Evolutionary conservation across 2,113 vertebrate species (phyloP).

Genomic region (Alouatta palliata): DNA sequence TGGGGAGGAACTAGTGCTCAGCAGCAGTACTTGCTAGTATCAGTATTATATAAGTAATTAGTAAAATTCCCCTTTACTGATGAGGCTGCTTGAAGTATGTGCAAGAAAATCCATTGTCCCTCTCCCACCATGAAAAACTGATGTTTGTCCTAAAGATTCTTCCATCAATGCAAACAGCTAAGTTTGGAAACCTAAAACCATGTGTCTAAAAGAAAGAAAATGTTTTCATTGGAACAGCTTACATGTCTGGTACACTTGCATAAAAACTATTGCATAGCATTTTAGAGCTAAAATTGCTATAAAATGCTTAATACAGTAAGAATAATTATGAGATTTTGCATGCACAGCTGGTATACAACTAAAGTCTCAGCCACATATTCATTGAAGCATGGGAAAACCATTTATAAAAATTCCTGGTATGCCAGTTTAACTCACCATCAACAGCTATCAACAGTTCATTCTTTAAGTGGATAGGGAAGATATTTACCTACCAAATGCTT

Average conservation of each 20-base stretch:
- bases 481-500: constrained; percentile 58
- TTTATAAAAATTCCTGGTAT: constrained; percentile 77
- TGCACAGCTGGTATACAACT: constrained; percentile 79
- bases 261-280: constrained; percentile 80
- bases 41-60: constrained; percentile 64
- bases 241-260: constrained; percentile 79
- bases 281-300: constrained; percentile 80
- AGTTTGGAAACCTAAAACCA: constrained; percentile 79
- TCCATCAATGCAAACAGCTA: constrained; percentile 77
- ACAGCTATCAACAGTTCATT: constrained; percentile 52
- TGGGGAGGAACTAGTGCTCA: constrained; percentile 1
- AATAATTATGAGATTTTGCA: constrained; percentile 80
- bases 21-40: constrained; percentile 27
- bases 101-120: constrained; percentile 34
- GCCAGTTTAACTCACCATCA: constrained; percentile 73
- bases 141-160: constrained; percentile 70
- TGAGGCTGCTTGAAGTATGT: constrained; percentile 44
- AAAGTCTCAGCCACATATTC: constrained; percentile 73
- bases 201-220: constrained; percentile 79
- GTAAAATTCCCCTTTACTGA: constrained; percentile 26
- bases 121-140: background rate
- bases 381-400: constrained; percentile 71
- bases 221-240: constrained; percentile 81
- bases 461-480: constrained; percentile 45
- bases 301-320: constrained; percentile 82